Evolutionary conservation across 2,797 vertebrate species (phyloP), one percentile per base, ranked within the genome.

Genomic region (Sylvilagus floridanus): DNA sequence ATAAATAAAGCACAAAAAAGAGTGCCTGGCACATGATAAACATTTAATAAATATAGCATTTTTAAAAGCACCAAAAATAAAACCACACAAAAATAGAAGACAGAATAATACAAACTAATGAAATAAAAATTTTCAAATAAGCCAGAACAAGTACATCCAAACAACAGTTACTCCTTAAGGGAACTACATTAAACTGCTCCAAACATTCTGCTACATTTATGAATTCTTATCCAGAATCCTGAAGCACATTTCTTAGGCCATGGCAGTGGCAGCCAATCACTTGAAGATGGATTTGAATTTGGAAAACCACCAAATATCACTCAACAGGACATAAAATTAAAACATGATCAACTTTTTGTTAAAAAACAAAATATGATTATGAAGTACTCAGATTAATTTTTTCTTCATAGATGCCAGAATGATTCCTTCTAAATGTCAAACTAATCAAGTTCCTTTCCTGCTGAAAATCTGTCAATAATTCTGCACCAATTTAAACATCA

Each of bases 391-490:
- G 75, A 84, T 90, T 13, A 92, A 88, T 88, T 75, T 91, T 85
- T 7, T 86, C 54, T 83, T 19, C 63, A 0, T 12, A 79, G 91
- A 47, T 91, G 66, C 62, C 88, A 86, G 84, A 81, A 89, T 24
- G 47, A 75, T 75, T n/a, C 68, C n/a, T 86, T 42, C 69, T 52
- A 96, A 93, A 89, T 93, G 88, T 81, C 91, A 95, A 66, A 71
- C 1, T 21, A 50, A 84, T 62, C 63, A 50, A 32, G 42, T 37
- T 79, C 28, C 42, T 68, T 50, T 75, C 52, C 84, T 50, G 76
- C n/a, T 66, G 78, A 86, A 79, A 78, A n/a, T 50, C 35, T 16
- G 57, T 71, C 71, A 72, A 2, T 22, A 47, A 47, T 62, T 66
- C 47, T 73, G 47, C 0, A 35, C 30, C 1, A 8, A 54, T 63